Evolutionary conservation across 1,140 invertebrate genomes (phyloP).

Genomic region (Panagrolaimus sp.): DNA sequence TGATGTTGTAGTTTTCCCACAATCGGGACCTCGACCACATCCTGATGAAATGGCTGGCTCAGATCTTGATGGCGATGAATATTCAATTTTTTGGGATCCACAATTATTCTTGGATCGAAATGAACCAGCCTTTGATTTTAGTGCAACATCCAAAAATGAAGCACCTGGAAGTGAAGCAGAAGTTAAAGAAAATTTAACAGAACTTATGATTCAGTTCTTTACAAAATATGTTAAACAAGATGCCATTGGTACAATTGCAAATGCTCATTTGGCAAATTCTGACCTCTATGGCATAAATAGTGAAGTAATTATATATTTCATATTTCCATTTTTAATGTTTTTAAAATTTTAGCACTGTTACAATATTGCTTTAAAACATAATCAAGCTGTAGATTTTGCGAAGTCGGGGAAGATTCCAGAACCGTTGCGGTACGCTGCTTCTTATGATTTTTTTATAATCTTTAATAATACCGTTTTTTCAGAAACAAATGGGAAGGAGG

Average conservation of each 20-base stretch:
- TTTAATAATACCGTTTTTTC: no score
- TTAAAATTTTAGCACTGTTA: constrained; percentile 29
- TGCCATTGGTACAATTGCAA: constrained; percentile 52
- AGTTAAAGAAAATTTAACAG: constrained; percentile 20
- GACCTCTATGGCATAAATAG: constrained; percentile 47
- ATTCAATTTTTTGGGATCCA: constrained; percentile 58
- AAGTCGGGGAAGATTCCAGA: constrained; percentile 42
- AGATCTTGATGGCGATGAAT: constrained; percentile 60
- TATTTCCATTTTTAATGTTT: neutral
- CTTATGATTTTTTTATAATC: neutral
- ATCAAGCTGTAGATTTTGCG: constrained; percentile 49
- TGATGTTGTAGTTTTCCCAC: constrained; percentile 61
- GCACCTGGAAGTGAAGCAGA: neutral
- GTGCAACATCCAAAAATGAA: constrained; percentile 21
- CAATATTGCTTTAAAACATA: constrained; percentile 43
- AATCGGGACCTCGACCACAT: constrained; percentile 59
- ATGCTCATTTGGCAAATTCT: constrained; percentile 49
- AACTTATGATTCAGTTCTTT: constrained; percentile 47
- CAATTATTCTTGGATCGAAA: constrained; percentile 51
- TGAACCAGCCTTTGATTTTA: constrained; percentile 52
- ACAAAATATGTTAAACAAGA: constrained; percentile 51
- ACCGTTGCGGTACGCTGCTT: neutral
- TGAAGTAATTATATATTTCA: neutral
- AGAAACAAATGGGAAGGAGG: no score
- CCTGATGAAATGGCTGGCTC: constrained; percentile 61